A percentile compares a stretch with the other conserved stretches of the same genome.
These are phyloP conservation scores for Muscicapa comitata DNA, from an alignment of 2,797 vertebrate species.

Conservation along the genomic window DNA sequence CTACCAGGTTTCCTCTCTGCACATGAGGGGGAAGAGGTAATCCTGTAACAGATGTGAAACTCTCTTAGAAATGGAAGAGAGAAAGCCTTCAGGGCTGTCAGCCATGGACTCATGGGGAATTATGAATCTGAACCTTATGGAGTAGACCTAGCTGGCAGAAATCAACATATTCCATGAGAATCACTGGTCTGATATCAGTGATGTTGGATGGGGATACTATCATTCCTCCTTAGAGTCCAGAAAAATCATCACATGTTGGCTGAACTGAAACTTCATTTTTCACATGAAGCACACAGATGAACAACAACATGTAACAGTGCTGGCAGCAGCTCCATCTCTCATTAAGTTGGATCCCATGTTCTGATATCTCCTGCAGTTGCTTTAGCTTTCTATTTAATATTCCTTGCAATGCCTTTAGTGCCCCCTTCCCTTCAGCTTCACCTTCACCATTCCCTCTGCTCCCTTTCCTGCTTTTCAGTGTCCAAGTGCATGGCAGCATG, in stretches of 20 bases:
- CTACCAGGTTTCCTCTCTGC: background rate
- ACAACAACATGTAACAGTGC: background rate
- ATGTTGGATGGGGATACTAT: background rate
- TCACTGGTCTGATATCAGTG: background rate
- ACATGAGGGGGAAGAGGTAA: background rate
- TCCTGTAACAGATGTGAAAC: background rate
- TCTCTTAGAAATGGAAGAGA: background rate
- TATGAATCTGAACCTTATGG: background rate
- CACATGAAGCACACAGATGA: background rate
- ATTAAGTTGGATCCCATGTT: background rate
- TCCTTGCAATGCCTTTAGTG: background rate
- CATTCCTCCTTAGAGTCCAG: background rate
- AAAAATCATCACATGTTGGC: background rate
- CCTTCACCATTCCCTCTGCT: background rate
- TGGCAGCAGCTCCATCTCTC: background rate
- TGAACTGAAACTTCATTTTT: background rate
- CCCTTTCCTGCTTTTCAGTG: background rate
- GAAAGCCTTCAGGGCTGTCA: background rate
- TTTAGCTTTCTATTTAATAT: background rate
- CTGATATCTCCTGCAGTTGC: background rate
- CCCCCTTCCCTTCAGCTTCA: background rate
- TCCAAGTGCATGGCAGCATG: rapidly evolving
- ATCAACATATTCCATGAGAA: background rate
- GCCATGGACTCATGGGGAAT: background rate
- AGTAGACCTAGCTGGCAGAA: background rate